phyloP scores from a whole-genome alignment of 2,888 invertebrate genomes.

The Andrena hattorfiana region DNA sequence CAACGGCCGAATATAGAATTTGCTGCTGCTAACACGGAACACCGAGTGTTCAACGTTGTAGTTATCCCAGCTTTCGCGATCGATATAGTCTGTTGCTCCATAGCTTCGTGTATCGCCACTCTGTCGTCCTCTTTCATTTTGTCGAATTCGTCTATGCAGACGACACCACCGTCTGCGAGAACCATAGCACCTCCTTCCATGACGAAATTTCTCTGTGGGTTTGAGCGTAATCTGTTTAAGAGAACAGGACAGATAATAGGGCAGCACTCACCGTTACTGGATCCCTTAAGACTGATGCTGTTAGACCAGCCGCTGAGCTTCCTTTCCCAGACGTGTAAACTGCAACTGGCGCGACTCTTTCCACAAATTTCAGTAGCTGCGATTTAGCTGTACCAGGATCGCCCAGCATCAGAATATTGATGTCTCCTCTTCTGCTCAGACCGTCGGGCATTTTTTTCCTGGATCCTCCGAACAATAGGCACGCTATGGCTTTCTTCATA shows the following conservation, averaged over 20 bases:
- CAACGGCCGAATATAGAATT: constrained; percentile 99
- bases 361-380: constrained; percentile 98
- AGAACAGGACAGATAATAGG: not conserved
- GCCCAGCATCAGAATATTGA: constrained; percentile 97
- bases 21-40: constrained; percentile 99
- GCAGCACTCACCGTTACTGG: constrained; percentile 91
- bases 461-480: constrained; percentile 96
- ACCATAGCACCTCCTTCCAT: constrained; percentile 99
- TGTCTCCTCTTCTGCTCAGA: constrained; percentile 97
- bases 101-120: constrained; percentile 99
- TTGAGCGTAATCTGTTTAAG: not conserved
- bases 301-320: constrained; percentile 99
- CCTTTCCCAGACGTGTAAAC: constrained; percentile 99
- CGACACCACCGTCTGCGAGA: constrained; percentile 99
- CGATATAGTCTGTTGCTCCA: constrained; percentile 99
- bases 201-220: constrained; percentile 93
- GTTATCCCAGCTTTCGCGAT: constrained; percentile 99
- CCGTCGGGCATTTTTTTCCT: constrained; percentile 97
- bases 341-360: constrained; percentile 96
- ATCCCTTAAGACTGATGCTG: constrained; percentile 98
- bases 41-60: constrained; percentile 98
- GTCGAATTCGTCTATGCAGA: constrained; percentile 99
- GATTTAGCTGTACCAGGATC: constrained; percentile 99
- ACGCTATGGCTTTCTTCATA: constrained; percentile 98
- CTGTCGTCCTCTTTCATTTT: constrained; percentile 99